A percentile compares a stretch with the other conserved stretches of the same genome.
phyloP scores from a whole-genome alignment of 2,797 vertebrate genomes.

The Argya squamiceps region DNA sequence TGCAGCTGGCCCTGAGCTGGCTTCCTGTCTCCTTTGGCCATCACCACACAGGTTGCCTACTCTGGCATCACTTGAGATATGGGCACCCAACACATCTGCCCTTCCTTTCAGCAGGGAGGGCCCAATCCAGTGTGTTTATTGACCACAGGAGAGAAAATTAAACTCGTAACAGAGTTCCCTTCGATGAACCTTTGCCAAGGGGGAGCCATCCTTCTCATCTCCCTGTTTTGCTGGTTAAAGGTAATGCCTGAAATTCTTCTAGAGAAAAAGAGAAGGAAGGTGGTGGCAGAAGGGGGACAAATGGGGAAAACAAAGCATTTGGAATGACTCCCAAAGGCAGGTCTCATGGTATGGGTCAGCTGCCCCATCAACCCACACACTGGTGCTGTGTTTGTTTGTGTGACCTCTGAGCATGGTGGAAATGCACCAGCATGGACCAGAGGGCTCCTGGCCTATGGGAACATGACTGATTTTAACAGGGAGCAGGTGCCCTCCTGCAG shows the following conservation, averaged over 20 bases:
- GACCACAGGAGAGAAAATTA: neutral
- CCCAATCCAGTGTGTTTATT: neutral
- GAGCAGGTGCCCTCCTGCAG: neutral
- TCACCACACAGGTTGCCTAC: neutral
- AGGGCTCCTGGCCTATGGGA: neutral
- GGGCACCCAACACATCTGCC: neutral
- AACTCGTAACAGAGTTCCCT: neutral
- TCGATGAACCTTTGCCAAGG: neutral
- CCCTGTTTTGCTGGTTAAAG: neutral
- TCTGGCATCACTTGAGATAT: rapidly evolving
- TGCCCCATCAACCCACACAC: neutral
- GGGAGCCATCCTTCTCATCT: neutral
- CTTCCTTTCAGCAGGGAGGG: neutral
- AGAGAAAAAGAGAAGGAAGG: neutral
- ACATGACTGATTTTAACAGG: neutral
- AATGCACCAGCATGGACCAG: neutral
- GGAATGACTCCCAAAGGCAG: neutral
- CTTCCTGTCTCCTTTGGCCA: neutral
- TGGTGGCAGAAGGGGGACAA: rapidly evolving
- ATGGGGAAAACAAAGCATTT: neutral
- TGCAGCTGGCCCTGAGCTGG: neutral
- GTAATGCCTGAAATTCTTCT: neutral
- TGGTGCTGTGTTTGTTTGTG: rapidly evolving
- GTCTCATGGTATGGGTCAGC: neutral
- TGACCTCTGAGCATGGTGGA: neutral